A percentile compares a stretch with the other conserved stretches of the same genome.
Evolutionary conservation across 2,888 invertebrate genomes (phyloP).

Genomic region (Torymus auratus): DNA sequence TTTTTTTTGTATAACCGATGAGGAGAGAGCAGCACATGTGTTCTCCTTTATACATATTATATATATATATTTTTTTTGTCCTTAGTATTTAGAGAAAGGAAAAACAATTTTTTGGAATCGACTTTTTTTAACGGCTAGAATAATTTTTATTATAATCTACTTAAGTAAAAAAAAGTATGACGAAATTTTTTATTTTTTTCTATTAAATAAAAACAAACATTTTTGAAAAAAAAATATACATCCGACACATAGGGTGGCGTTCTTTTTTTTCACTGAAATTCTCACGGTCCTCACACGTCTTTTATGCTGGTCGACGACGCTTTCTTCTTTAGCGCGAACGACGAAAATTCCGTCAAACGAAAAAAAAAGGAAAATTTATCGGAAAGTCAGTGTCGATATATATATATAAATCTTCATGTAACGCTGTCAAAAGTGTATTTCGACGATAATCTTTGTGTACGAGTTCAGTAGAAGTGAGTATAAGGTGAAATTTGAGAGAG

Average conservation of each 20-base stretch:
- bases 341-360: conserved; percentile 42
- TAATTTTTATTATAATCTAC: conserved; percentile 60
- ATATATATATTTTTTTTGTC: conserved; percentile 53
- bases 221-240: conserved; percentile 56
- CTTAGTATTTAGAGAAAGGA: conserved; percentile 58
- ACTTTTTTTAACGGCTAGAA: conserved; percentile 59
- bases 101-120: conserved; percentile 51
- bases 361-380: neutral
- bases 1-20: conserved; percentile 51
- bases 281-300: conserved; percentile 50
- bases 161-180: conserved; percentile 58
- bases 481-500: neutral
- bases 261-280: conserved; percentile 56
- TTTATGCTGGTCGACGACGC: conserved; percentile 13
- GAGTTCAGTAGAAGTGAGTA: neutral
- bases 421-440: conserved; percentile 26
- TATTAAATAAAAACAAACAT: conserved; percentile 61
- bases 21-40: conserved; percentile 48
- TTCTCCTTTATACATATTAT: conserved; percentile 52
- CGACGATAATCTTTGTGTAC: conserved; percentile 8
- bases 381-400: conserved; percentile 6
- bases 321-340: conserved; percentile 24
- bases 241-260: conserved; percentile 50
- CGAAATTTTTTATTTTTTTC: conserved; percentile 61
- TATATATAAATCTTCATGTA: conserved; percentile 32